Evolutionary conservation across 1,140 invertebrate species (phyloP).

Genomic region (Zaprionus gabonicus): DNA sequence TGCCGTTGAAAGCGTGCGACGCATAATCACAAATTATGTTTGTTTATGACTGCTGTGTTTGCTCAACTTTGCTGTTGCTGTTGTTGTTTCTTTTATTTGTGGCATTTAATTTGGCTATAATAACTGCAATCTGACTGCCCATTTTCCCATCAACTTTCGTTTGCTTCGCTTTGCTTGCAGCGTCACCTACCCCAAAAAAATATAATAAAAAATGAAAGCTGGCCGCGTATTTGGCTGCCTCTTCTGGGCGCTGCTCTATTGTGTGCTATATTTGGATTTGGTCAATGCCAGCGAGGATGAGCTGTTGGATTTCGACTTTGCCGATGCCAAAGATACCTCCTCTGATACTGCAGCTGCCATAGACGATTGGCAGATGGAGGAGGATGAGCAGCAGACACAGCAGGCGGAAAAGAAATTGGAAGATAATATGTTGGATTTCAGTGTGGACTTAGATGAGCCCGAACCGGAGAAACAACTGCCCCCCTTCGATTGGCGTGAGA

Average conservation of each 20-base stretch:
- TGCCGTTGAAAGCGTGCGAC: slow-evolving; percentile 52
- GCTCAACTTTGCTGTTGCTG: background rate
- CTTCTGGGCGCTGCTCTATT: slow-evolving; percentile 76
- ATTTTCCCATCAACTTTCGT: slow-evolving; percentile 67
- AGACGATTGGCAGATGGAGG: slow-evolving; percentile 67
- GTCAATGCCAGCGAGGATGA: slow-evolving; percentile 67
- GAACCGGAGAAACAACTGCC: slow-evolving; percentile 63
- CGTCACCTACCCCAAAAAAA: slow-evolving; percentile 22
- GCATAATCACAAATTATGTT: slow-evolving; percentile 44
- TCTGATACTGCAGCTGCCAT: background rate
- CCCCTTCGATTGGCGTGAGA: slow-evolving; percentile 83
- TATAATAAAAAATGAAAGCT: slow-evolving; percentile 69
- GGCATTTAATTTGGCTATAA: slow-evolving; percentile 61
- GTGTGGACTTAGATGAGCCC: slow-evolving; percentile 69
- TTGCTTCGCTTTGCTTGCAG: slow-evolving; percentile 48
- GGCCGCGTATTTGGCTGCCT: slow-evolving; percentile 62
- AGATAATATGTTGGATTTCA: slow-evolving; percentile 73
- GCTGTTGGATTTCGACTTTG: slow-evolving; percentile 75
- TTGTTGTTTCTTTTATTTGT: slow-evolving; percentile 40
- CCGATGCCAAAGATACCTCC: slow-evolving; percentile 50
- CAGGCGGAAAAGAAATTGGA: slow-evolving; percentile 62
- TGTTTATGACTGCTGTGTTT: slow-evolving; percentile 20
- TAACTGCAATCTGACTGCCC: slow-evolving; percentile 67
- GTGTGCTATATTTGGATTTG: slow-evolving; percentile 70
- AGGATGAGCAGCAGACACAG: slow-evolving; percentile 40